Base-by-base conservation (phyloP, 2,888 invertebrate species). In the Drosophila mimetica region DNA sequence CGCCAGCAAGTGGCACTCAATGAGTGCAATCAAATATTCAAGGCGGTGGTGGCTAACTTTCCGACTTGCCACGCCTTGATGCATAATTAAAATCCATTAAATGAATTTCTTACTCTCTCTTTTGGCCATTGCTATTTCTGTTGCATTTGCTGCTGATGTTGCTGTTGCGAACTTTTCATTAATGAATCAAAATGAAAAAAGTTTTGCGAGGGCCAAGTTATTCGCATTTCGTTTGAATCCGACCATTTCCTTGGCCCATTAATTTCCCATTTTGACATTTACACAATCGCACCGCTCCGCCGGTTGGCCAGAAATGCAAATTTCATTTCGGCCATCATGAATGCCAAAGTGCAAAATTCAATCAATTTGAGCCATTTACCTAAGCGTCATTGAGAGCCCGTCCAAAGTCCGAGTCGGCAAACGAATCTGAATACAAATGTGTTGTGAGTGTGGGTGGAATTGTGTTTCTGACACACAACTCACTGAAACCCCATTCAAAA, bases 1-100 rank as follows among this genome's bases (percentile, higher is more conserved):
- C 81, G 76, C 80, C 79, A 16, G 46, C 18, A 63, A 73, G 79
- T 67, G 57, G 42, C 55, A 65, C 69, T 63, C 69, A 72, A 73
- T 80, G 76, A 53, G 59, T 67, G 76, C 81, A 86, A 80, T 81
- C 80, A 74, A 79, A 72, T 77, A 86, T 79, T 75, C 86, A 80
- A 74, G 63, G 69, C 54, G 54, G 22, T 57, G 36, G 72, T 50
- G 47, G 75, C 67, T 51, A 65, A 60, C 74, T 67, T 86, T 67
- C 57, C 63, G 71, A 66, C 77, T 77, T 83, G 50, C 39, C 50
- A 71, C 81, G 74, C 65, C 51, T 47, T 66, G 69, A 86, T 85
- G 88, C 88, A 85, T 85, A 85, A 85, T 85, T 85, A 85, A 85
- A 85, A 85, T 78, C 86, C 88, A 88, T 85, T 88, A 85, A 88